phyloP scores from a whole-genome alignment of 1,140 invertebrate species.

The Acromyrmex echinatior region DNA sequence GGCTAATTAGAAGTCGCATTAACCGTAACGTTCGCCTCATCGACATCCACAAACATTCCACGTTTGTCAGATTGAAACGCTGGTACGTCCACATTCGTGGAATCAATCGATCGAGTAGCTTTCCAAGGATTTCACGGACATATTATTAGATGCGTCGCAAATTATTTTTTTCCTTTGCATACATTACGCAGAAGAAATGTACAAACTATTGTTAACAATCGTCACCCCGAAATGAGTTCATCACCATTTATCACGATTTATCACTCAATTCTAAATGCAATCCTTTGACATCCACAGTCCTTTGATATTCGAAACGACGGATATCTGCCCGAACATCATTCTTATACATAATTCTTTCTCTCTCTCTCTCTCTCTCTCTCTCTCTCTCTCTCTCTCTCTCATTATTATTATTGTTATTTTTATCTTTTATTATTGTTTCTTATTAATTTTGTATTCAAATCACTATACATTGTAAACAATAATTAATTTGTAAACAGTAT shows the following conservation, averaged over 20 bases:
- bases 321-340: not conserved
- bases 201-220: not conserved
- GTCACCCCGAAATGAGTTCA: not conserved
- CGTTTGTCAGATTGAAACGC: constrained; percentile 17
- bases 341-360: not conserved
- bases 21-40: constrained; percentile 26
- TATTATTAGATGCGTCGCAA: not conserved
- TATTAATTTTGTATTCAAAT: too few species aligned
- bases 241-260: not conserved
- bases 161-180: not conserved
- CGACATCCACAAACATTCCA: constrained; percentile 9
- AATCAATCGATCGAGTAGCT: constrained; percentile 16
- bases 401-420: too few species aligned
- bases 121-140: constrained; percentile 1
- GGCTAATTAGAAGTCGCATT: constrained; percentile 40
- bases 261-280: not conserved
- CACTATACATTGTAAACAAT: too few species aligned
- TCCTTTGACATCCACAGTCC: constrained; percentile 16
- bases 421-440: too few species aligned
- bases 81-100: not conserved
- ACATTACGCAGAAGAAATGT: not conserved
- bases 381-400: not conserved
- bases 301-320: constrained; percentile 34
- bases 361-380: too few species aligned
- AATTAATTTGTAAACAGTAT: too few species aligned